phyloP scores from a whole-genome alignment of 2,888 invertebrate genomes.

The Leptodirus hochenwartii region DNA sequence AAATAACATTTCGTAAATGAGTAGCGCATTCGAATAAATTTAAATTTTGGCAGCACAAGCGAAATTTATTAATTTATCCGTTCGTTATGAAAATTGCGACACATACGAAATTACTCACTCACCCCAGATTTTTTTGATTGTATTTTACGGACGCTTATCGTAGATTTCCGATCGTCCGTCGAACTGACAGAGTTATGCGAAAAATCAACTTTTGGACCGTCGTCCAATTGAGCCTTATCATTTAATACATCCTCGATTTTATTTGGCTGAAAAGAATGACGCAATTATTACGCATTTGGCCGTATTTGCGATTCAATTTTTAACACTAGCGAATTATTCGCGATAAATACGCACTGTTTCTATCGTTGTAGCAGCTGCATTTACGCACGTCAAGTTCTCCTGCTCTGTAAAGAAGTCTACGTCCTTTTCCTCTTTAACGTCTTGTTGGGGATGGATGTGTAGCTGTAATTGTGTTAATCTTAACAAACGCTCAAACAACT shows the following conservation, averaged over 20 bases:
- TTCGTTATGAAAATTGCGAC: too few relatives aligned
- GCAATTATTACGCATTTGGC: not conserved
- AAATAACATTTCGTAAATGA: too few relatives aligned
- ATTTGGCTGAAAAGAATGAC: slow-evolving; percentile 3
- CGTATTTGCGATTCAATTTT: slow-evolving; percentile 1
- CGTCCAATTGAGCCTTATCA: slow-evolving; percentile 13
- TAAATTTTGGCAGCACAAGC: too few relatives aligned
- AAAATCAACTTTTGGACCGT: slow-evolving; percentile 23
- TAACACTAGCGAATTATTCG: not conserved
- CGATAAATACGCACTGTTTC: slow-evolving; percentile 6
- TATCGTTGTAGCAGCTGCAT: slow-evolving; percentile 2
- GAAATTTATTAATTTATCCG: too few relatives aligned
- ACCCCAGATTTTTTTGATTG: slow-evolving; percentile 52
- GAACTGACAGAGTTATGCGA: slow-evolving; percentile 10
- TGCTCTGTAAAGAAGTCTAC: slow-evolving; percentile 85
- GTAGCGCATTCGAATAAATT: too few relatives aligned
- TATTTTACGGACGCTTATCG: slow-evolving; percentile 52
- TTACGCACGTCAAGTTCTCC: slow-evolving; percentile 25
- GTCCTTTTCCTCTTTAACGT: slow-evolving; percentile 47
- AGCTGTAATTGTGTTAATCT: too few relatives aligned
- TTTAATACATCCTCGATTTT: slow-evolving; percentile 5
- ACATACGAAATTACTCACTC: too few relatives aligned
- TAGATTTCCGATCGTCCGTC: slow-evolving; percentile 36
- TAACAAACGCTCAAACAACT: too few relatives aligned
- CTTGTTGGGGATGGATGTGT: slow-evolving; percentile 47